Evolutionary conservation across 2,797 vertebrate genomes (phyloP).

Genomic region (Diplodus puntazzo): DNA sequence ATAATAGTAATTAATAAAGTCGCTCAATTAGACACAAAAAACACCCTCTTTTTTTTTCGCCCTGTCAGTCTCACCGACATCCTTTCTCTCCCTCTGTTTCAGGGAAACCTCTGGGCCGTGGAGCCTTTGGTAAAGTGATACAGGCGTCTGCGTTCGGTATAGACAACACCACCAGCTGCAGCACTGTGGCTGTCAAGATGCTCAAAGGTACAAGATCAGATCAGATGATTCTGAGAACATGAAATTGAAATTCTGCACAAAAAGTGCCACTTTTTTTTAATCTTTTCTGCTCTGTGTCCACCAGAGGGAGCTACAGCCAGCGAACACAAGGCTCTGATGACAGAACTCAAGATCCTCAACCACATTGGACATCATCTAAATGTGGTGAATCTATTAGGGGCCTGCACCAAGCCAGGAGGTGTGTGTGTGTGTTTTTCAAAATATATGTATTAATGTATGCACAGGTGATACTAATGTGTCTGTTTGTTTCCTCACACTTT

Average conservation of each 20-base stretch:
- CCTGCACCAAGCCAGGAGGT: conserved; percentile 95
- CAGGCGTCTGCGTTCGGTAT: conserved; percentile 95
- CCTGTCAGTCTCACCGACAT: conserved; percentile 19
- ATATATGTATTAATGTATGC: background rate
- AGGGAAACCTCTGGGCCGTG: conserved; percentile 94
- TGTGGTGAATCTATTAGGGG: conserved; percentile 95
- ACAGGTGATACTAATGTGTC: background rate
- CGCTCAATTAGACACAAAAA: conserved; percentile 42
- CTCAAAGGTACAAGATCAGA: conserved; percentile 90
- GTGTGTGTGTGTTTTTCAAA: conserved; percentile 44
- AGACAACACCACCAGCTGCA: conserved; percentile 87
- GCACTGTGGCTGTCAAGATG: conserved; percentile 97
- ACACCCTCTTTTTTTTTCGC: conserved; percentile 30
- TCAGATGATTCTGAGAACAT: background rate
- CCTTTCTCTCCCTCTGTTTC: conserved; percentile 27
- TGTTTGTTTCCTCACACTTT: background rate
- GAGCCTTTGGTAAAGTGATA: conserved; percentile 95
- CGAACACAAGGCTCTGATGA: conserved; percentile 96
- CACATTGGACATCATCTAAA: conserved; percentile 96
- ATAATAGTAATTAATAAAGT: conserved; percentile 62
- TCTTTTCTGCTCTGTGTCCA: conserved; percentile 52
- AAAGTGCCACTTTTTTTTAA: background rate
- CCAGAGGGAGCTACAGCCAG: conserved; percentile 95
- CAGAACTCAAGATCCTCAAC: conserved; percentile 96
- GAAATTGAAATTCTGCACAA: background rate